Percentiles rank a stretch among this genome's conserved stretches.
Evolutionary conservation across 2,797 vertebrate genomes (phyloP).

Genomic region (Melanotaenia maccullochi): DNA sequence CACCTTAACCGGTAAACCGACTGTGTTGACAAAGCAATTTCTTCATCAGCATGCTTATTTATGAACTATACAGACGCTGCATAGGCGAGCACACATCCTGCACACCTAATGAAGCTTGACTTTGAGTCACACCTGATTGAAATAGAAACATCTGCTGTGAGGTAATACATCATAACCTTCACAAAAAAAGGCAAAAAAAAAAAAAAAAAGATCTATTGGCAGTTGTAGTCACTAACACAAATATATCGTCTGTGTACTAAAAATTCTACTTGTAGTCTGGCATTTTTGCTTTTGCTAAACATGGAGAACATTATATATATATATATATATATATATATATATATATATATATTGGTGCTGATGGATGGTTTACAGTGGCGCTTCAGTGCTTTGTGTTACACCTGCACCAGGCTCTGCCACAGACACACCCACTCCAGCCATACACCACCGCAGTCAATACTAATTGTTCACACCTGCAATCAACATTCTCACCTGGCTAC

Average conservation of each 20-base stretch:
- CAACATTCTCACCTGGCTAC: too few species aligned
- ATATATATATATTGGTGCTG: background rate
- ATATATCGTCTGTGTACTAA: background rate
- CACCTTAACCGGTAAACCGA: conserved; percentile 67
- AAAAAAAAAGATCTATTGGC: background rate
- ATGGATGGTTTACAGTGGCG: background rate
- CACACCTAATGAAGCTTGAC: conserved; percentile 29
- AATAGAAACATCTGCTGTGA: conserved; percentile 6
- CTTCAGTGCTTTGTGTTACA: background rate
- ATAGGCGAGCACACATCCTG: conserved; percentile 41
- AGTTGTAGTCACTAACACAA: background rate
- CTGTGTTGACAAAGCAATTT: conserved; percentile 73
- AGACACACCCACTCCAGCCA: too few species aligned
- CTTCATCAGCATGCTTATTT: conserved; percentile 46
- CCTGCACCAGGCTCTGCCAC: too few species aligned
- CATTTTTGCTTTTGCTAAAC: background rate
- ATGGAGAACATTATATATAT: background rate
- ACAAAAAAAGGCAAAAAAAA: background rate
- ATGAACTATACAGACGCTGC: conserved; percentile 59
- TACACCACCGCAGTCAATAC: too few species aligned
- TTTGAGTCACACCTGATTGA: conserved; percentile 25
- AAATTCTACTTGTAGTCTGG: background rate
- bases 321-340: too few species aligned
- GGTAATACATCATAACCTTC: background rate
- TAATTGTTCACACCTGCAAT: too few species aligned